Evolutionary conservation across 2,888 invertebrate genomes (phyloP).

Genomic region (Itoplectis maculator): DNA sequence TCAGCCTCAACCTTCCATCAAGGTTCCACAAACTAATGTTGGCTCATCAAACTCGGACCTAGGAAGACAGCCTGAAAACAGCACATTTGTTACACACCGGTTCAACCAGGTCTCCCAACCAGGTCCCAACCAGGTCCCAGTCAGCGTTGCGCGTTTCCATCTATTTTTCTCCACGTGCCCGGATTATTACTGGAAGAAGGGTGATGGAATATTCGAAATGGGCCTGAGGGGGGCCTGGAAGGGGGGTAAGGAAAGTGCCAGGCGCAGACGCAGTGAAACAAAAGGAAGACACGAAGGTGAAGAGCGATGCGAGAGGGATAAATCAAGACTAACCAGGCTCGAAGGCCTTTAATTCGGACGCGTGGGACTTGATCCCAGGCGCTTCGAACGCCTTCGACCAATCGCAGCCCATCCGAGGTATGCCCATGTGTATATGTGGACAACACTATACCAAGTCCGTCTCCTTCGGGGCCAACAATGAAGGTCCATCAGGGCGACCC

Average conservation of each 20-base stretch:
- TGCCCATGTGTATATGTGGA: too few relatives aligned
- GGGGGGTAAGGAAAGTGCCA: conserved; percentile 22
- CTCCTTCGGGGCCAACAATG: conserved; percentile 62
- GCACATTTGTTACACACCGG: conserved; percentile 80
- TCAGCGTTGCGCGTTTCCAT: conserved; percentile 52
- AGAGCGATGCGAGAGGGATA: conserved; percentile 83
- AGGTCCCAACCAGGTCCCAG: too few relatives aligned
- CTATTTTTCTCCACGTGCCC: conserved; percentile 66
- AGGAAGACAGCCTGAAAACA: conserved; percentile 81
- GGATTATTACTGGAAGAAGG: conserved; percentile 77
- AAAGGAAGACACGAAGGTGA: conserved; percentile 74
- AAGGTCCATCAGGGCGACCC: conserved; percentile 57
- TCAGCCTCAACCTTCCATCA: conserved; percentile 77
- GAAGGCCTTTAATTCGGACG: conserved; percentile 80
- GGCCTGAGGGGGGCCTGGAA: conserved; percentile 57
- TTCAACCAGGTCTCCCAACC: too few relatives aligned
- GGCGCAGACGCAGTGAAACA: conserved; percentile 72
- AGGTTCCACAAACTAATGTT: conserved; percentile 77
- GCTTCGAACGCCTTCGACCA: conserved; percentile 57
- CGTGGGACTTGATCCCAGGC: conserved; percentile 78
- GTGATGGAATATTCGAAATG: conserved; percentile 66
- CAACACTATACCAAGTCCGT: conserved; percentile 45
- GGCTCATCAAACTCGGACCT: conserved; percentile 76
- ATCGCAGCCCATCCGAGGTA: conserved; percentile 35
- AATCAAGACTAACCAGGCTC: conserved; percentile 84